These are phyloP conservation scores for Erythrocercus mccallii DNA, from an alignment of 2,113 vertebrate species.

Conservation along the genomic window DNA sequence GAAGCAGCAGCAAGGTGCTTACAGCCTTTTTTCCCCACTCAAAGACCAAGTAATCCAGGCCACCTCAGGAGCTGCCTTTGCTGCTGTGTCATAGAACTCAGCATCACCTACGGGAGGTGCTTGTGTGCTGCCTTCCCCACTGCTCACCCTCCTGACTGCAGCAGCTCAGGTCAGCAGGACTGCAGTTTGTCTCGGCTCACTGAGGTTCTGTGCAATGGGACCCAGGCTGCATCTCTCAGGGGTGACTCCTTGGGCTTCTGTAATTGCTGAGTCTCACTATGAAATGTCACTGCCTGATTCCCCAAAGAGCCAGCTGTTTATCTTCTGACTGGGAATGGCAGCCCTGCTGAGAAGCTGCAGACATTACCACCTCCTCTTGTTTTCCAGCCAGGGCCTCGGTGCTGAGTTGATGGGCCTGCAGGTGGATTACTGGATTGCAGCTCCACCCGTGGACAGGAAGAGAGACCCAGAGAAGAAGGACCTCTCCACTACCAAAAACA, in stretches of 20 bases:
- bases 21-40: neutral
- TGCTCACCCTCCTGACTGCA: fast-evolving
- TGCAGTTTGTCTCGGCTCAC: neutral
- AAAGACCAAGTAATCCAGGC: neutral
- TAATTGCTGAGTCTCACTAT: neutral
- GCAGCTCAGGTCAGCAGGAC: neutral
- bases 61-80: neutral
- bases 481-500: conserved; percentile 87
- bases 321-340: neutral
- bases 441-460: conserved; percentile 80
- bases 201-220: neutral
- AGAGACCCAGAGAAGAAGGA: conserved; percentile 92
- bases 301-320: neutral
- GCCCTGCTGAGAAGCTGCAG: neutral
- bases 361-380: neutral
- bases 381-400: conserved; percentile 67
- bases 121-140: neutral
- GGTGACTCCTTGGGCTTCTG: neutral
- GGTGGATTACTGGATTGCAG: conserved; percentile 96
- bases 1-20: neutral
- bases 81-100: neutral
- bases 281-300: neutral
- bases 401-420: conserved; percentile 95
- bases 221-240: neutral
- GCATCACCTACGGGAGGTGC: fast-evolving